Percentiles rank a stretch among this genome's conserved stretches.
Conservation (phyloP, 2,797 vertebrate genomes). For the Falco biarmicus region DNA sequence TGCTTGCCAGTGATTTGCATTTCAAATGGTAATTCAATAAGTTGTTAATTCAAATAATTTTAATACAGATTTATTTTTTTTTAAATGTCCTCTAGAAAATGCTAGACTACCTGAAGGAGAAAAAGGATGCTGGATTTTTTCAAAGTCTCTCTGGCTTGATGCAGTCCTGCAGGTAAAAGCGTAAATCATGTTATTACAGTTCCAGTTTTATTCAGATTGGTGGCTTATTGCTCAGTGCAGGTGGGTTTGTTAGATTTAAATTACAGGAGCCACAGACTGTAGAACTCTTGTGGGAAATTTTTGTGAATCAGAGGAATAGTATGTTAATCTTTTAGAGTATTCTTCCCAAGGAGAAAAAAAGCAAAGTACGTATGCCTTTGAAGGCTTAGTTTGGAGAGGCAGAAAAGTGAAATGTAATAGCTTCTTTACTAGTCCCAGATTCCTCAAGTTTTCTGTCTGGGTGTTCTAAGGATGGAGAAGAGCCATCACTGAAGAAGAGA, state of each 20-base stretch:
- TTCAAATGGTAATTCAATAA: background rate
- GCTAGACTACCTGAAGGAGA: slow-evolving; percentile 97
- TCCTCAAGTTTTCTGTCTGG: background rate
- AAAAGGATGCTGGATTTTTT: slow-evolving; percentile 97
- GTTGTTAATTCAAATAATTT: background rate
- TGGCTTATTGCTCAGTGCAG: background rate
- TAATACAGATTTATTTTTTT: background rate
- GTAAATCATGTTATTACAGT: background rate
- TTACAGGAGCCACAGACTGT: background rate
- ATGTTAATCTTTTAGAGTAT: background rate
- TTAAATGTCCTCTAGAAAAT: slow-evolving; percentile 87
- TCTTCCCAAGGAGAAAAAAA: background rate
- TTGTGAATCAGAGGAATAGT: background rate
- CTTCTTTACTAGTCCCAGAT: background rate
- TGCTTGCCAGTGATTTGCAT: background rate
- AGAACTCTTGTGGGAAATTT: background rate
- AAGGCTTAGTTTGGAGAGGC: background rate
- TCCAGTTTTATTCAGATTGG: background rate
- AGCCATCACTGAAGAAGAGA: background rate
- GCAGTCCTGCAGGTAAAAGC: slow-evolving; percentile 96
- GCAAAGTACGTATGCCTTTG: background rate
- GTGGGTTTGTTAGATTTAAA: background rate
- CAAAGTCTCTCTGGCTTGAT: slow-evolving; percentile 97
- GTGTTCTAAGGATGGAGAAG: background rate
- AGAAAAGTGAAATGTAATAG: background rate